Conservation (phyloP, 2,113 vertebrate species). For the Triplophysa dalaica region DNA sequence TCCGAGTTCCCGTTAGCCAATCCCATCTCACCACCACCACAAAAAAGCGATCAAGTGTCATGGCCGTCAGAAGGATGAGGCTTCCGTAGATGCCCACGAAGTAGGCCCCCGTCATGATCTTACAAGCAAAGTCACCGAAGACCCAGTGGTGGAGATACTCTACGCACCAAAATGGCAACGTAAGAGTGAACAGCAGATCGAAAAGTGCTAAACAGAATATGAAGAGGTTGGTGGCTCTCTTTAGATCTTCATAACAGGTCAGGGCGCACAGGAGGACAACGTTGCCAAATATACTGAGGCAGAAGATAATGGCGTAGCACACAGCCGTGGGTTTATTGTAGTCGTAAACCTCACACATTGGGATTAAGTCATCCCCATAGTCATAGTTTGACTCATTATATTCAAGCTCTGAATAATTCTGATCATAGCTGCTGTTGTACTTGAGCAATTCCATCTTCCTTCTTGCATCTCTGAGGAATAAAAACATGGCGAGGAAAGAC, state of each 20-base stretch:
- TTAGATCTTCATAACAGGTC: slow-evolving; percentile 60
- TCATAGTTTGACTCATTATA: not conserved
- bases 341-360: not conserved
- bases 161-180: slow-evolving; percentile 74
- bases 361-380: not conserved
- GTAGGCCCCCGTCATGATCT: slow-evolving; percentile 65
- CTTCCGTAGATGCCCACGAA: slow-evolving; percentile 73
- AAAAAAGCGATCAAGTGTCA: slow-evolving; percentile 76
- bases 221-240: slow-evolving; percentile 72
- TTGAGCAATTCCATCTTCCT: not conserved
- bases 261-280: slow-evolving; percentile 57
- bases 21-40: slow-evolving; percentile 68
- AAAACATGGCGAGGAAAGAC: not conserved
- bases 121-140: slow-evolving; percentile 70
- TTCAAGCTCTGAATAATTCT: not conserved
- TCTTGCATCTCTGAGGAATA: not conserved
- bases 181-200: slow-evolving; percentile 74
- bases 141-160: slow-evolving; percentile 67
- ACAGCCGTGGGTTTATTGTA: slow-evolving; percentile 6
- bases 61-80: slow-evolving; percentile 75
- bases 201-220: slow-evolving; percentile 76
- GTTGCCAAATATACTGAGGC: slow-evolving; percentile 62
- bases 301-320: slow-evolving; percentile 56
- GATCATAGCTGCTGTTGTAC: not conserved
- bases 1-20: slow-evolving; percentile 46